Percentiles rank a stretch among this genome's conserved stretches.
Conservation (phyloP, 2,113 vertebrate species). For the Australoheros scitulus region DNA sequence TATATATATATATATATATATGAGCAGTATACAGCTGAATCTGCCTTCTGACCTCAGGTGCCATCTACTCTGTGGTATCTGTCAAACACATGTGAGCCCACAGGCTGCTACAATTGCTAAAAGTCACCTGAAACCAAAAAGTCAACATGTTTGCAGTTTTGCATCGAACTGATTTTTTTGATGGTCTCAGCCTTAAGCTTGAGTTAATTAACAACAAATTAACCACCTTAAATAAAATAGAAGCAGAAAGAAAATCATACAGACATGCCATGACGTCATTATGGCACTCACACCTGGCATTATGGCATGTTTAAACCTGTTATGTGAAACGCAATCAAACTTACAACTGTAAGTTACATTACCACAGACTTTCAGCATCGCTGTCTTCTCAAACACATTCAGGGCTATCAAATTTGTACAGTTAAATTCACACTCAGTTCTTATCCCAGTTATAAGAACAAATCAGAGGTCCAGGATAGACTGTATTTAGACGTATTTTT, state of each 20-base stretch:
- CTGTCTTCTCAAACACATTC: not conserved
- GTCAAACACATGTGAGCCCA: slow-evolving; percentile 68
- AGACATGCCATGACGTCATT: not conserved
- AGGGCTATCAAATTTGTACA: not conserved
- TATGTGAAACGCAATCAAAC: not conserved
- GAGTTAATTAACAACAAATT: not conserved
- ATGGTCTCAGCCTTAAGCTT: not conserved
- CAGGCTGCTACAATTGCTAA: not conserved
- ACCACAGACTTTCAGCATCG: not conserved
- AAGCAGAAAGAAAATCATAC: not conserved
- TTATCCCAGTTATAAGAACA: slow-evolving; percentile 7
- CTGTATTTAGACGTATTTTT: slow-evolving; percentile 44
- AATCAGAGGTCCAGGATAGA: not conserved
- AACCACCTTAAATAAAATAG: not conserved
- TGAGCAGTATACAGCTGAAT: slow-evolving; percentile 68
- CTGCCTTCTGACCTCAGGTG: slow-evolving; percentile 65
- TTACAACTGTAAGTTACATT: not conserved
- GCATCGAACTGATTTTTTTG: not conserved
- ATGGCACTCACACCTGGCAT: too few species aligned
- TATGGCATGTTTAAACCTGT: not conserved
- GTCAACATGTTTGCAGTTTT: slow-evolving; percentile 27
- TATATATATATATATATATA: slow-evolving; percentile 7
- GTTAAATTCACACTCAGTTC: slow-evolving; percentile 1
- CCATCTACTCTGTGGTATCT: slow-evolving; percentile 73
- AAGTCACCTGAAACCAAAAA: slow-evolving; percentile 24